These are phyloP conservation scores for Danaus chrysippus DNA, from an alignment of 2,888 invertebrate species.

Conservation along the genomic window DNA sequence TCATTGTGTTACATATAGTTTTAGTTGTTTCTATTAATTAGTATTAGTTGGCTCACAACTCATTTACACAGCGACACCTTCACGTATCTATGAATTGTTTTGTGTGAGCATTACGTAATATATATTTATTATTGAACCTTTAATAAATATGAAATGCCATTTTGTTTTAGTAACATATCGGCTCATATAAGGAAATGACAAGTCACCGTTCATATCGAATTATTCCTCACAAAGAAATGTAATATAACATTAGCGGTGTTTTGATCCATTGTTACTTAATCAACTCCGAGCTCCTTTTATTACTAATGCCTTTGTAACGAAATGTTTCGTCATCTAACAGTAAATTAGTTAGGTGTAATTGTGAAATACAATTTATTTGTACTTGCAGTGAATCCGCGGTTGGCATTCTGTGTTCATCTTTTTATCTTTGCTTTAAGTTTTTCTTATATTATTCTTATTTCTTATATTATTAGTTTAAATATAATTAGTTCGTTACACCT, in stretches of 20 bases:
- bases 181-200: background rate
- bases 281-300: conserved; percentile 4
- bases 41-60: background rate
- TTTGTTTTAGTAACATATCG: background rate
- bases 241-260: conserved; percentile 32
- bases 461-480: no score
- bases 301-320: background rate
- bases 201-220: conserved; percentile 34
- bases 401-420: no score
- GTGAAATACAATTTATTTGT: no score
- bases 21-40: background rate
- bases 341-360: background rate
- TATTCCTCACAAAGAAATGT: conserved; percentile 33
- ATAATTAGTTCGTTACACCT: no score
- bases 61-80: background rate
- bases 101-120: background rate
- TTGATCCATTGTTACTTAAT: conserved; percentile 3
- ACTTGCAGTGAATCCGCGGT: no score
- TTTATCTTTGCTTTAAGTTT: no score
- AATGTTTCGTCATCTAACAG: background rate
- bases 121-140: background rate
- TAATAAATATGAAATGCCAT: background rate
- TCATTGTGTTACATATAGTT: background rate
- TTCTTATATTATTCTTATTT: no score
- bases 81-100: background rate